These are phyloP conservation scores for Periophthalmus magnuspinnatus DNA, from an alignment of 2,797 vertebrate species.

Conservation along the genomic window DNA sequence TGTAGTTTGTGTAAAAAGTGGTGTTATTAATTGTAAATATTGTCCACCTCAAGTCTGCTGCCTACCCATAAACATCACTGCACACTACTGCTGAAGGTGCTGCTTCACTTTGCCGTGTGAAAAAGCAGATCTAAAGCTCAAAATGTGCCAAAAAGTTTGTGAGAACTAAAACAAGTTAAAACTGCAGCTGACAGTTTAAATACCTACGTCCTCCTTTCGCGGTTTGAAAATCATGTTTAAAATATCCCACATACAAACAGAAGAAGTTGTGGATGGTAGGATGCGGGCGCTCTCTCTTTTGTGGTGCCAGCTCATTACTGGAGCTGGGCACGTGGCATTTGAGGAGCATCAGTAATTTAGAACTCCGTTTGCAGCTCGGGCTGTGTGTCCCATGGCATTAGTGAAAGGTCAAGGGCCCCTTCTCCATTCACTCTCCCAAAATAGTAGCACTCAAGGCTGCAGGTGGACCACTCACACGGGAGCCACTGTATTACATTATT, in stretches of 20 bases:
- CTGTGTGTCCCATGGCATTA: constrained; percentile 42
- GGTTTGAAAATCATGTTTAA: neutral
- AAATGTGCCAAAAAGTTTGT: too few species aligned
- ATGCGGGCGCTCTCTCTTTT: constrained; percentile 14
- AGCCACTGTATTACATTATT: neutral
- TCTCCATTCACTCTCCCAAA: neutral
- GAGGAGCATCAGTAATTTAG: constrained; percentile 41
- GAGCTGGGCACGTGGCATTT: constrained; percentile 46
- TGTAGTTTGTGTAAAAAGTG: too few species aligned
- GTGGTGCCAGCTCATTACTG: constrained; percentile 52
- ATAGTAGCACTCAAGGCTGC: neutral
- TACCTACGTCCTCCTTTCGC: neutral
- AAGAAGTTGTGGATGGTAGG: neutral
- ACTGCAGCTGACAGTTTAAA: too few species aligned
- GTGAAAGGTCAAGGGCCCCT: constrained; percentile 4
- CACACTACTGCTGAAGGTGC: too few species aligned
- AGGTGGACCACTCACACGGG: neutral
- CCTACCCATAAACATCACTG: too few species aligned
- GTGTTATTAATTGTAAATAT: too few species aligned
- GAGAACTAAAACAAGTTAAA: too few species aligned
- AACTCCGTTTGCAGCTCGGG: constrained; percentile 46
- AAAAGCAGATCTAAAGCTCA: too few species aligned
- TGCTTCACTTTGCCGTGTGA: too few species aligned
- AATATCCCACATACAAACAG: neutral
- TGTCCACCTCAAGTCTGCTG: too few species aligned